Evolutionary conservation across 2,113 vertebrate genomes (phyloP).

Genomic region (Excalfactoria chinensis): DNA sequence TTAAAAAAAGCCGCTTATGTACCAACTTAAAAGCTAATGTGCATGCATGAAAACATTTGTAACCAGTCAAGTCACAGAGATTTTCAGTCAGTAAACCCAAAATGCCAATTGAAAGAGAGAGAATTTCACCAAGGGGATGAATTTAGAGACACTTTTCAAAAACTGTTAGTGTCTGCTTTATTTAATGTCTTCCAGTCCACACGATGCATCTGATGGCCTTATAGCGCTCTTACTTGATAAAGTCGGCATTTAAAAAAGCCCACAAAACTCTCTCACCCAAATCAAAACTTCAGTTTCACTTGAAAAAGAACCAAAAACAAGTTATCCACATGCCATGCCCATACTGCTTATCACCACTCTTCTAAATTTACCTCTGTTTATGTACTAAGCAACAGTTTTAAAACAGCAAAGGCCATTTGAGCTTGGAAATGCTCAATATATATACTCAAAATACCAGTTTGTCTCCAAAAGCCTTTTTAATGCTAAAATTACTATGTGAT

Average conservation of each 20-base stretch:
- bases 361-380: background rate
- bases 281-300: background rate
- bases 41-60: slow-evolving; percentile 78
- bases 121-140: slow-evolving; percentile 10
- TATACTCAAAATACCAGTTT: background rate
- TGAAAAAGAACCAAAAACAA: background rate
- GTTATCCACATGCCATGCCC: background rate
- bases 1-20: slow-evolving; percentile 67
- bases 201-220: background rate
- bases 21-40: slow-evolving; percentile 74
- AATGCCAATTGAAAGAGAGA: slow-evolving; percentile 52
- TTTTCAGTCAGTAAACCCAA: slow-evolving; percentile 65
- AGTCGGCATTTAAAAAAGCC: background rate
- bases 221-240: background rate
- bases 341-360: background rate
- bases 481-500: background rate
- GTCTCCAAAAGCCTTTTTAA: background rate
- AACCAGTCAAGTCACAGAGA: slow-evolving; percentile 74
- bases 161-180: background rate
- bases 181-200: slow-evolving; percentile 5
- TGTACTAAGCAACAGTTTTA: background rate
- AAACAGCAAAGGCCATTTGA: background rate
- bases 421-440: too few species aligned
- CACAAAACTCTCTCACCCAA: background rate
- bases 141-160: slow-evolving; percentile 42